phyloP scores from a whole-genome alignment of 2,888 invertebrate species.

The Pedicia rivosa region DNA sequence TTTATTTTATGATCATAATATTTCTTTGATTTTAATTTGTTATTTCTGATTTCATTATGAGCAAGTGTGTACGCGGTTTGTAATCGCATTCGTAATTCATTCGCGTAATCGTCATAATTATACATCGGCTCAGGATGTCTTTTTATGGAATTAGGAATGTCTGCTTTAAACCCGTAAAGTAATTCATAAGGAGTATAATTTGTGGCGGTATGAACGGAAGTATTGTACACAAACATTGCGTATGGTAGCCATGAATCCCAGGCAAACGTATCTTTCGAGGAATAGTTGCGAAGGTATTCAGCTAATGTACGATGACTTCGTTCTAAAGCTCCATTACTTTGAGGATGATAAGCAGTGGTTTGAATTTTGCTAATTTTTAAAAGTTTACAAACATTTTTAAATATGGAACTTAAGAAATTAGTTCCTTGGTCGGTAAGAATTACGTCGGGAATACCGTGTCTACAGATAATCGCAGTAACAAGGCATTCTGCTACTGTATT shows the following conservation, averaged over 20 bases:
- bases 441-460: neutral
- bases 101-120: neutral
- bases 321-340: slow-evolving; percentile 3
- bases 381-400: slow-evolving; percentile 3
- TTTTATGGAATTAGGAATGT: neutral
- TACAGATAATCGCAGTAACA: neutral
- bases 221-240: neutral
- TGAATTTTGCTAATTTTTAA: slow-evolving; percentile 2
- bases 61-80: neutral
- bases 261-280: neutral
- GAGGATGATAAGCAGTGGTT: slow-evolving; percentile 5
- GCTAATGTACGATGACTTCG: neutral
- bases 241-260: neutral
- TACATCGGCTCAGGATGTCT: neutral
- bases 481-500: neutral
- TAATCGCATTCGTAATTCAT: neutral
- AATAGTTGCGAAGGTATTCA: neutral
- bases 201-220: neutral
- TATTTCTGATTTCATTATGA: neutral
- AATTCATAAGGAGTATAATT: neutral
- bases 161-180: neutral
- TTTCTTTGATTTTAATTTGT: neutral
- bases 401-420: neutral
- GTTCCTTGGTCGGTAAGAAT: neutral
- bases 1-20: neutral